Conservation (phyloP, 2,888 invertebrate genomes). For the Pteria penguin region DNA sequence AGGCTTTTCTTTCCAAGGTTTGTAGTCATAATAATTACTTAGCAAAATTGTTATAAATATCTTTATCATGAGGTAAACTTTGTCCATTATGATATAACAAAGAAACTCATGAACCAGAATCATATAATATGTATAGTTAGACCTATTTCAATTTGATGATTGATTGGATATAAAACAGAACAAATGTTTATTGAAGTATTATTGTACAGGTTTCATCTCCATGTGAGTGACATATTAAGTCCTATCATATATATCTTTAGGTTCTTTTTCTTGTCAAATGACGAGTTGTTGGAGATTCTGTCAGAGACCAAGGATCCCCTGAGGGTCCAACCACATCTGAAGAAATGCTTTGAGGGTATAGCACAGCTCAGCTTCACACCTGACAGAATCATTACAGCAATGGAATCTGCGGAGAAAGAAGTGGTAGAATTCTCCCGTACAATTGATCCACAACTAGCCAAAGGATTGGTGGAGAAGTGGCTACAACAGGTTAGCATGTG, state of each 20-base stretch:
- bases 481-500: constrained; percentile 74
- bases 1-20: constrained; percentile 79
- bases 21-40: too few relatives aligned
- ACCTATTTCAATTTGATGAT: too few relatives aligned
- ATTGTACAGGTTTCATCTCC: too few relatives aligned
- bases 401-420: constrained; percentile 80
- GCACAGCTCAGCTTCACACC: constrained; percentile 74
- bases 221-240: neutral
- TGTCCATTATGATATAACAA: too few relatives aligned
- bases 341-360: constrained; percentile 80
- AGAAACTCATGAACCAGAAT: too few relatives aligned
- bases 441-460: constrained; percentile 76
- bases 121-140: too few relatives aligned
- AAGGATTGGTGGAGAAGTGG: constrained; percentile 79
- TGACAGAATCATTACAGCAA: constrained; percentile 76
- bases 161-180: too few relatives aligned
- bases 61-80: too few relatives aligned
- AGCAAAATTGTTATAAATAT: too few relatives aligned
- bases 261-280: constrained; percentile 80
- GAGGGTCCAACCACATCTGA: constrained; percentile 80
- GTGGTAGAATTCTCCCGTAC: constrained; percentile 70
- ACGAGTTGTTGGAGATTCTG: constrained; percentile 79
- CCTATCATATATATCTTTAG: constrained; percentile 48
- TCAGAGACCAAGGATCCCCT: constrained; percentile 80
- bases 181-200: too few relatives aligned